These are phyloP conservation scores for Contarinia nasturtii DNA, from an alignment of 1,140 invertebrate species.

Conservation along the genomic window DNA sequence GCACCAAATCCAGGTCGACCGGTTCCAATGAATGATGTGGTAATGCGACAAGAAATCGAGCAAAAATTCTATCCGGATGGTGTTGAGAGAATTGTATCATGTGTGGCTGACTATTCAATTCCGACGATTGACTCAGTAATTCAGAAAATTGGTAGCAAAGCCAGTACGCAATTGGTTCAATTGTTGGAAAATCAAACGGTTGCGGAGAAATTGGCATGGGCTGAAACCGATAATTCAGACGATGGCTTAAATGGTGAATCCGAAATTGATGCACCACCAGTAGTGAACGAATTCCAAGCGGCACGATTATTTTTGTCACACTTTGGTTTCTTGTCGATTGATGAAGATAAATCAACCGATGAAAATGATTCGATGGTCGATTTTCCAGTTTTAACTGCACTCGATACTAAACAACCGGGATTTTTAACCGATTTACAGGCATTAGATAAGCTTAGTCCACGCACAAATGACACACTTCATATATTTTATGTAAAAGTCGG, in stretches of 20 bases:
- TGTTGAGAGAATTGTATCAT: constrained; percentile 58
- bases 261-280: constrained; percentile 63
- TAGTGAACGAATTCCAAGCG: constrained; percentile 82
- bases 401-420: constrained; percentile 51
- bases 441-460: constrained; percentile 56
- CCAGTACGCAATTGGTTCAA: constrained; percentile 33
- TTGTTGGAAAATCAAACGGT: constrained; percentile 27
- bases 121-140: constrained; percentile 43
- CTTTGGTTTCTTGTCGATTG: constrained; percentile 76
- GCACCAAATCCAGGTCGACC: constrained; percentile 56
- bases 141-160: constrained; percentile 27
- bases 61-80: constrained; percentile 67
- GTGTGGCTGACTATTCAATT: constrained; percentile 52
- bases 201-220: constrained; percentile 24
- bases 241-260: constrained; percentile 25
- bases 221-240: constrained; percentile 19
- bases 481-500: constrained; percentile 85
- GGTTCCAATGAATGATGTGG: constrained; percentile 50
- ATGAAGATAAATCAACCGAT: constrained; percentile 28
- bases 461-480: constrained; percentile 83
- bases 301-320: constrained; percentile 84
- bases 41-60: constrained; percentile 36
- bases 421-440: constrained; percentile 56
- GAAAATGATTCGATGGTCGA: constrained; percentile 12
- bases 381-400: constrained; percentile 45